phyloP scores from a whole-genome alignment of 2,888 invertebrate genomes.

The Pediacus dermestoides region DNA sequence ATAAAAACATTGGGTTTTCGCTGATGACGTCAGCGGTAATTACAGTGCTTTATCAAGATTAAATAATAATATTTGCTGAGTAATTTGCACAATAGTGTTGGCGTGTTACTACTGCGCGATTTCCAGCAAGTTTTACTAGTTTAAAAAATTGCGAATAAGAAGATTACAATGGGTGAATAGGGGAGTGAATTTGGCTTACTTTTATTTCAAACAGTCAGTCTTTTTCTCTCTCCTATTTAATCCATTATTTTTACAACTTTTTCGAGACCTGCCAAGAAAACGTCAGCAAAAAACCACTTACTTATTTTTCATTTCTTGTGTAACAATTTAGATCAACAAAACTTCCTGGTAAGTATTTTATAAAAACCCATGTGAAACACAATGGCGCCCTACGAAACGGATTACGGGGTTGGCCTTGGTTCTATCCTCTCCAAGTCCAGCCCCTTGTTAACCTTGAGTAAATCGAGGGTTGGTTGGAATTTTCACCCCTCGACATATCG shows the following conservation, averaged over 20 bases:
- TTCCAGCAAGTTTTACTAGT: conserved; percentile 4
- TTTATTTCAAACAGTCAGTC: conserved; percentile 41
- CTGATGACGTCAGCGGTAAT: conserved; percentile 23
- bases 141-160: conserved; percentile 7
- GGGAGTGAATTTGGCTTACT: conserved; percentile 44
- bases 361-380: too few species aligned
- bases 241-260: conserved; percentile 29
- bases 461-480: conserved; percentile 8
- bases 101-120: conserved; percentile 5
- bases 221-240: conserved; percentile 46
- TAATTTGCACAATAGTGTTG: not conserved
- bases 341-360: not conserved
- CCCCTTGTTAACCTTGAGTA: conserved; percentile 19
- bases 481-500: too few species aligned
- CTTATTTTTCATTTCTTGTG: not conserved
- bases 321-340: not conserved
- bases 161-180: conserved; percentile 38
- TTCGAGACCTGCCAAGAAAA: not conserved
- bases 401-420: conserved; percentile 16
- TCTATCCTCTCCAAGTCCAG: too few species aligned
- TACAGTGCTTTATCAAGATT: conserved; percentile 6
- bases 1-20: conserved; percentile 7
- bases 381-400: conserved; percentile 12
- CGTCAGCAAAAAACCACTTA: not conserved
- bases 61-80: conserved; percentile 4